A percentile compares a stretch with the other conserved stretches of the same genome.
Conservation (phyloP, 2,888 invertebrate species). For the Atherix ibis region DNA sequence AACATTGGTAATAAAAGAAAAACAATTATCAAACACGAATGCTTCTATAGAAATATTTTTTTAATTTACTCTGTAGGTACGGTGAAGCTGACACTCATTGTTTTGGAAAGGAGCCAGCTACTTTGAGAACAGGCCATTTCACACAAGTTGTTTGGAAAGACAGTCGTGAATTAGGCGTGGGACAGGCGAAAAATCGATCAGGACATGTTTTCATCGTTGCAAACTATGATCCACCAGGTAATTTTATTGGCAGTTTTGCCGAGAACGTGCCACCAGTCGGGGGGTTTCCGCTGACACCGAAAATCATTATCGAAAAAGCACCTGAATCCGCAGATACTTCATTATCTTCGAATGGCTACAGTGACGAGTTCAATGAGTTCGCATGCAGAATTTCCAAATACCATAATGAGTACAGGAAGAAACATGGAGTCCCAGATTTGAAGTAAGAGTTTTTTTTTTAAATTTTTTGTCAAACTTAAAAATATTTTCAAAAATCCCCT, state of each 20-base stretch:
- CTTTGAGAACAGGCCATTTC: conserved; percentile 59
- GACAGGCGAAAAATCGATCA: conserved; percentile 45
- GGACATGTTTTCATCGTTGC: conserved; percentile 74
- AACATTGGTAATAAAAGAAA: conserved; percentile 26
- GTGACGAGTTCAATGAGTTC: conserved; percentile 24
- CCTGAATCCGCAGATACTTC: conserved; percentile 16
- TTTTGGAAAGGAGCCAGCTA: conserved; percentile 46
- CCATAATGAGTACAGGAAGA: conserved; percentile 45
- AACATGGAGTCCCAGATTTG: conserved; percentile 40
- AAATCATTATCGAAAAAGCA: conserved; percentile 17
- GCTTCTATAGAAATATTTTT: not conserved
- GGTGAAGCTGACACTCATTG: conserved; percentile 45
- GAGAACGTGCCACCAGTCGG: conserved; percentile 52
- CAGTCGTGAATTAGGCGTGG: conserved; percentile 58
- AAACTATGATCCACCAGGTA: conserved; percentile 78
- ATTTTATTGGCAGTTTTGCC: conserved; percentile 61
- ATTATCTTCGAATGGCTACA: conserved; percentile 16
- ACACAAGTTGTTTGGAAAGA: conserved; percentile 68
- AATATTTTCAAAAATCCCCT: not conserved
- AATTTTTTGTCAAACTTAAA: not conserved
- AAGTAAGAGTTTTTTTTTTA: conserved; percentile 25
- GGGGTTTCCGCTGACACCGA: conserved; percentile 17
- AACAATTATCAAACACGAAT: not conserved
- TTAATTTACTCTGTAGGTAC: conserved; percentile 27
- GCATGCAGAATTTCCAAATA: conserved; percentile 37